Conservation (phyloP, 2,888 invertebrate genomes). For the Lasiommata megera region DNA sequence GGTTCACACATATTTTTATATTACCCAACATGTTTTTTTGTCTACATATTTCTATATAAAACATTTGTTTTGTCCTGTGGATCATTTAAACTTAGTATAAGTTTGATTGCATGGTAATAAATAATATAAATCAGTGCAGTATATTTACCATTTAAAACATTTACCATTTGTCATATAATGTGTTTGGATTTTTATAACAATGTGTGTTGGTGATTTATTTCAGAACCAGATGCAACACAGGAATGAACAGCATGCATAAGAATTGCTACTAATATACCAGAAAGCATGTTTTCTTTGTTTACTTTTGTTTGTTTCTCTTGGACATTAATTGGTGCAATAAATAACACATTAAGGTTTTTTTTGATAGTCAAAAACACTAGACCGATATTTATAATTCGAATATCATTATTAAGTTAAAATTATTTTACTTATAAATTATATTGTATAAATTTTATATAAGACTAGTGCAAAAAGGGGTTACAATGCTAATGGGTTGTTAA, state of each 20-base stretch:
- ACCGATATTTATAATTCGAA: too few relatives aligned
- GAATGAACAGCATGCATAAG: slow-evolving; percentile 32
- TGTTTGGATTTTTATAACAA: slow-evolving; percentile 5
- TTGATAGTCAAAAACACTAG: background rate
- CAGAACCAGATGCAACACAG: slow-evolving; percentile 32
- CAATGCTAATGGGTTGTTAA: too few relatives aligned
- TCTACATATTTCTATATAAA: too few relatives aligned
- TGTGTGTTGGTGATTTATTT: slow-evolving; percentile 21
- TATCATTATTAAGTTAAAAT: too few relatives aligned
- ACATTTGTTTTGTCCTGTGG: too few relatives aligned
- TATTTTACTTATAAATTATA: too few relatives aligned
- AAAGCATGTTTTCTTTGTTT: slow-evolving; percentile 7
- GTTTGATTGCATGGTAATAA: too few relatives aligned
- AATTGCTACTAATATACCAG: slow-evolving; percentile 9
- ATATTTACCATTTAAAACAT: background rate
- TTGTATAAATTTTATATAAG: too few relatives aligned
- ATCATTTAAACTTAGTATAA: too few relatives aligned
- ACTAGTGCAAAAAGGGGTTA: too few relatives aligned
- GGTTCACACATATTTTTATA: too few relatives aligned
- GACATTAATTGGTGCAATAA: background rate
- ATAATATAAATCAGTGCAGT: background rate
- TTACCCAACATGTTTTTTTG: too few relatives aligned
- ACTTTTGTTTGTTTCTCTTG: background rate
- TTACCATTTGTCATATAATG: slow-evolving; percentile 20
- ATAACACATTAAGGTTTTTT: background rate